Conservation (phyloP, 2,888 invertebrate species). For the Agonopterix subpropinquella region DNA sequence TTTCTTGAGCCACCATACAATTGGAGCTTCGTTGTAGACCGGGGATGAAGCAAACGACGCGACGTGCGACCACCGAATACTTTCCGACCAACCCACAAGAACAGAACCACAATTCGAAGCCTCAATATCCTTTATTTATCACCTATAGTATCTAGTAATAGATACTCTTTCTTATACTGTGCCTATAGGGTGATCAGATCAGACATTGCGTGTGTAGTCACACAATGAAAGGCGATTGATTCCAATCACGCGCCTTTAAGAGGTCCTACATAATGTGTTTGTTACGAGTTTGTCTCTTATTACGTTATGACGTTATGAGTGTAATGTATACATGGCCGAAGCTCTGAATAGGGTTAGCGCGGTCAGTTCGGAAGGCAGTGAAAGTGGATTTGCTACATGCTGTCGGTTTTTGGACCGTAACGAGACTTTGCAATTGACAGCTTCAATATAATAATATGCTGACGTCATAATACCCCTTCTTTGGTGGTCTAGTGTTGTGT, state of each 20-base stretch:
- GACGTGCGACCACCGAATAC: too few species aligned
- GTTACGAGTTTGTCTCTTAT: background rate
- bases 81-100: too few species aligned
- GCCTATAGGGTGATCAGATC: too few species aligned
- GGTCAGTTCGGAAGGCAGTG: slow-evolving; percentile 39
- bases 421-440: slow-evolving; percentile 13
- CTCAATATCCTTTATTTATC: too few species aligned
- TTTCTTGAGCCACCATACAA: too few species aligned
- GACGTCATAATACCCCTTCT: background rate
- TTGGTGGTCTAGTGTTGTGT: too few species aligned
- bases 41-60: too few species aligned
- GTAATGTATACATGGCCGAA: slow-evolving; percentile 15
- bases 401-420: slow-evolving; percentile 29
- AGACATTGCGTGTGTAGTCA: too few species aligned
- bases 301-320: background rate
- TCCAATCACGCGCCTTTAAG: background rate
- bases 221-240: background rate
- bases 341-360: slow-evolving; percentile 27
- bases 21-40: too few species aligned
- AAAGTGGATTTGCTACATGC: slow-evolving; percentile 49
- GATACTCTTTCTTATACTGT: too few species aligned
- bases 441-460: slow-evolving; percentile 13
- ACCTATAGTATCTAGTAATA: too few species aligned
- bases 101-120: too few species aligned
- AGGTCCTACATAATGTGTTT: background rate